Evolutionary conservation across 2,797 vertebrate genomes (phyloP).

Genomic region (Sus cebifrons): DNA sequence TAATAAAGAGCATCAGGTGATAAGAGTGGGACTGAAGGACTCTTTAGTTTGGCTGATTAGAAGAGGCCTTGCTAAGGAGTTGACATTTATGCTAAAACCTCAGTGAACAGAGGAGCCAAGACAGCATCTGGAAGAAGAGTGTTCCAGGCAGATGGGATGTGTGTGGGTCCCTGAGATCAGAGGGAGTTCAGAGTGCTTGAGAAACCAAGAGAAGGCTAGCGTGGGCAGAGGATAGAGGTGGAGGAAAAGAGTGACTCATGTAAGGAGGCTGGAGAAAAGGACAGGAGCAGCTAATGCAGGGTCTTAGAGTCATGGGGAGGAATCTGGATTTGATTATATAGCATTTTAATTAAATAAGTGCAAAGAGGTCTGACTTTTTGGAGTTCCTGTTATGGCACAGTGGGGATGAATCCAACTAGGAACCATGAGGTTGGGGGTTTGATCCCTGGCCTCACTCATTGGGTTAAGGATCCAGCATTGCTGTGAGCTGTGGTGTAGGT

Average conservation of each 20-base stretch:
- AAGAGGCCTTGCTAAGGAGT: background rate
- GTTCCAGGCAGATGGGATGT: background rate
- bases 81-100: background rate
- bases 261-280: background rate
- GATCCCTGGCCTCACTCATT: too few relatives aligned
- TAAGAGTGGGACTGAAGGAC: background rate
- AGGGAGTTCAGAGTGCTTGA: background rate
- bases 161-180: background rate
- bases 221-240: background rate
- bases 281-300: background rate
- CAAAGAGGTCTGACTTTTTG: background rate
- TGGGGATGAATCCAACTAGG: too few relatives aligned
- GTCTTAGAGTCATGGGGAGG: background rate
- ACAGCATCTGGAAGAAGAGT: constrained; percentile 12
- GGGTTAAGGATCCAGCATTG: too few relatives aligned
- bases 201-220: background rate
- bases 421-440: too few relatives aligned
- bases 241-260: background rate
- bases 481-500: too few relatives aligned
- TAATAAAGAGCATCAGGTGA: background rate
- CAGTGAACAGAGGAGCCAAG: background rate
- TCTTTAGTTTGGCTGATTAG: background rate
- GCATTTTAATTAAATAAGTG: constrained; percentile 23
- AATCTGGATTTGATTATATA: background rate
- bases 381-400: too few relatives aligned